These are phyloP conservation scores for Camelus bactrianus DNA, from an alignment of 2,113 vertebrate species.

Conservation along the genomic window DNA sequence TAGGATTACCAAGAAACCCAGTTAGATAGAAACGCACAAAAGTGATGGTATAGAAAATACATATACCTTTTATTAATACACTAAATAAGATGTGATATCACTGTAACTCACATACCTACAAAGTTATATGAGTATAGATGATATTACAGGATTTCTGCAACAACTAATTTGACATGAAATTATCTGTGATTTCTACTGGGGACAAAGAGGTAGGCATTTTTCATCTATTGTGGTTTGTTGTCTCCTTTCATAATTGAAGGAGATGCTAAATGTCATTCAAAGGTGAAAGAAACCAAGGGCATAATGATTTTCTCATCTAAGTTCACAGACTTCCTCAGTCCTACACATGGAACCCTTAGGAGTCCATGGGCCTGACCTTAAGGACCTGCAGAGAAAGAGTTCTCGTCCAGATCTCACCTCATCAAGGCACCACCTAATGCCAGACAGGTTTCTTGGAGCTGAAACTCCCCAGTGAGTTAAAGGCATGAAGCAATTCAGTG, in stretches of 20 bases:
- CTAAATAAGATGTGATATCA: neutral
- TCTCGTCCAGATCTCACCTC: neutral
- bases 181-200: neutral
- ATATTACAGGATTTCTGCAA: neutral
- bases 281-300: neutral
- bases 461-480: neutral
- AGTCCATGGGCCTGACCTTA: neutral
- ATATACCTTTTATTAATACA: neutral
- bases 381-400: too few species aligned
- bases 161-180: neutral
- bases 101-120: neutral
- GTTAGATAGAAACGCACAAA: neutral
- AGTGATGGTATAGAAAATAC: neutral
- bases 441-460: neutral
- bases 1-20: neutral
- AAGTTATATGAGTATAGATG: neutral
- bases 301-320: neutral
- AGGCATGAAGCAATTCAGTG: accelerated
- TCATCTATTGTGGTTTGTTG: too few species aligned
- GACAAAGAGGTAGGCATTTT: neutral
- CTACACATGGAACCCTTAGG: neutral
- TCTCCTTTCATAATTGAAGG: neutral
- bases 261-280: neutral
- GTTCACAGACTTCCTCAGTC: neutral
- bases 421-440: neutral